Percentiles rank a stretch among this genome's conserved stretches.
These are phyloP conservation scores for Caradrina kadenii DNA, from an alignment of 2,888 invertebrate genomes.

Conservation along the genomic window DNA sequence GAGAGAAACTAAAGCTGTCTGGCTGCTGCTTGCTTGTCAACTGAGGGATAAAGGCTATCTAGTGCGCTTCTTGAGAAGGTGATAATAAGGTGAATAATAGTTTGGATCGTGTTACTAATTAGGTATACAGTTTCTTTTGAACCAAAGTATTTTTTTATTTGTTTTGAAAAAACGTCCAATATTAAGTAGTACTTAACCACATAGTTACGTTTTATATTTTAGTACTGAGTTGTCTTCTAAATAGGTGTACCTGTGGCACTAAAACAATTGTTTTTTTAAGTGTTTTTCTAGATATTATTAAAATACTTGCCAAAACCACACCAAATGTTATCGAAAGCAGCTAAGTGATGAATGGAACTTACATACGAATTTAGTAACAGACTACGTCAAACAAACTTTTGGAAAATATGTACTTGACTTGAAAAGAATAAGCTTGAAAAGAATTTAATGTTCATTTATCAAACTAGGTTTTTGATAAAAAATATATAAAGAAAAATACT, in stretches of 20 bases:
- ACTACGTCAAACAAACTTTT: conserved; percentile 1
- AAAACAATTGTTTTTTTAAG: too few relatives aligned
- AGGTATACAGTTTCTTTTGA: not conserved
- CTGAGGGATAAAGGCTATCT: conserved; percentile 19
- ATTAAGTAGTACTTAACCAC: too few relatives aligned
- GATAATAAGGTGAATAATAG: not conserved
- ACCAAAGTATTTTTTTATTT: too few relatives aligned
- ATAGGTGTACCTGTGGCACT: too few relatives aligned
- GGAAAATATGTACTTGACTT: conserved; percentile 11
- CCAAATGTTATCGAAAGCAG: not conserved
- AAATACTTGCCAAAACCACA: too few relatives aligned
- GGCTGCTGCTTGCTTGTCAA: conserved; percentile 41
- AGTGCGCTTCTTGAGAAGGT: not conserved
- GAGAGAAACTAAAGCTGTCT: conserved; percentile 33
- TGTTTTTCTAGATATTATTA: too few relatives aligned
- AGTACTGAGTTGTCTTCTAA: too few relatives aligned
- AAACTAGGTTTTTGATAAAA: conserved; percentile 3
- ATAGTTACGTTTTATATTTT: too few relatives aligned
- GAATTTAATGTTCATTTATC: conserved; percentile 25
- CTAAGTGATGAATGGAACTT: conserved; percentile 25
- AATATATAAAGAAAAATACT: not conserved
- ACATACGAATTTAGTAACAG: conserved; percentile 15
- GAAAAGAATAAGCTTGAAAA: conserved; percentile 16
- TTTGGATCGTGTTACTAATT: not conserved
- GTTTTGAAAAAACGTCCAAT: too few relatives aligned